A percentile compares a stretch with the other conserved stretches of the same genome.
Evolutionary conservation across 2,888 invertebrate genomes (phyloP).

Genomic region (Stenurella melanura): DNA sequence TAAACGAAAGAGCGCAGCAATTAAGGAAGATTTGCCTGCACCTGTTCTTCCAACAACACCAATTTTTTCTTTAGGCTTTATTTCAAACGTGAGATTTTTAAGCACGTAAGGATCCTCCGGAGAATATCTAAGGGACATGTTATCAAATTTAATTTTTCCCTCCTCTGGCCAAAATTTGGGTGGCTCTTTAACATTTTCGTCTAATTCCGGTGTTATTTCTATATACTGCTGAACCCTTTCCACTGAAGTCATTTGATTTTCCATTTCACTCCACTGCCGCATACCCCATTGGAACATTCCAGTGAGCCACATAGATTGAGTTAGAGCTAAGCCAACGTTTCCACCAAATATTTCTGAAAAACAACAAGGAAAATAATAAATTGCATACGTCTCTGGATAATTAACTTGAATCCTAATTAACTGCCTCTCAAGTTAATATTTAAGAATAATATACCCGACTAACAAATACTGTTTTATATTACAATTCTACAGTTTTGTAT

Average conservation of each 20-base stretch:
- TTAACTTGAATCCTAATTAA: too few relatives aligned
- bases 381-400: not conserved
- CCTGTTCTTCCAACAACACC: constrained; percentile 90
- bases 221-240: constrained; percentile 92
- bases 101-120: constrained; percentile 83
- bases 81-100: constrained; percentile 78
- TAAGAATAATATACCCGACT: too few relatives aligned
- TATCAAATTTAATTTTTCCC: constrained; percentile 81
- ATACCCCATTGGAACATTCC: constrained; percentile 91
- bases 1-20: constrained; percentile 86
- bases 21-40: constrained; percentile 87
- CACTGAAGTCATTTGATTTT: constrained; percentile 91
- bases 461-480: too few relatives aligned
- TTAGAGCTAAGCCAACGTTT: constrained; percentile 70
- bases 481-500: too few relatives aligned
- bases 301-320: constrained; percentile 68
- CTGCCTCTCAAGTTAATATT: too few relatives aligned
- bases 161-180: constrained; percentile 80
- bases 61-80: constrained; percentile 76
- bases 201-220: constrained; percentile 77
- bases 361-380: not conserved
- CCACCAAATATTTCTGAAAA: constrained; percentile 67
- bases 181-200: constrained; percentile 46
- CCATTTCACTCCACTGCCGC: constrained; percentile 71
- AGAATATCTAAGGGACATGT: constrained; percentile 80